These are phyloP conservation scores for Hippolais icterina DNA, from an alignment of 2,113 vertebrate genomes.

Conservation along the genomic window DNA sequence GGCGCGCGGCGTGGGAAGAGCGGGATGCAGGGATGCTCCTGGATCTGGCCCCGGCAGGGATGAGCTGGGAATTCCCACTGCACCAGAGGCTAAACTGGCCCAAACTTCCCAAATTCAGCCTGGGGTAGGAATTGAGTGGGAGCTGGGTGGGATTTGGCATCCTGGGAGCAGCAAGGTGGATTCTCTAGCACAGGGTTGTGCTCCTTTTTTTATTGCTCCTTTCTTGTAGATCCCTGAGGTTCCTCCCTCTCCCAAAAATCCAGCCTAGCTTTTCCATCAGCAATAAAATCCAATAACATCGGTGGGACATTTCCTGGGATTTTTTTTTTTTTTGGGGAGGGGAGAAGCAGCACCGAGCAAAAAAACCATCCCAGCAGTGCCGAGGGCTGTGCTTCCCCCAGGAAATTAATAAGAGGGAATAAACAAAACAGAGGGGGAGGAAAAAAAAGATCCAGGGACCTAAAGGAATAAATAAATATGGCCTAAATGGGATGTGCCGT, in stretches of 20 bases:
- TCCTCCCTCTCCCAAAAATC: not conserved
- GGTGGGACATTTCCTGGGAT: not conserved
- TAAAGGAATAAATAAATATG: constrained; percentile 38
- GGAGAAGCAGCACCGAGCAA: not conserved
- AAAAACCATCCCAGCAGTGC: not conserved
- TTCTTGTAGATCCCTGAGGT: not conserved
- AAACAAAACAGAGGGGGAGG: not conserved
- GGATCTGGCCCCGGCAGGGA: fast-evolving
- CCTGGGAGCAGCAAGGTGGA: not conserved
- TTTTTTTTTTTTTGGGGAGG: fast-evolving
- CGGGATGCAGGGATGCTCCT: not conserved
- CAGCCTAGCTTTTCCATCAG: not conserved
- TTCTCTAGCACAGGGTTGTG: not conserved
- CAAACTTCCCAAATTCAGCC: not conserved
- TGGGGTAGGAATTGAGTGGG: fast-evolving
- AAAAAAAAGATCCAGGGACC: not conserved
- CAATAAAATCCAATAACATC: not conserved
- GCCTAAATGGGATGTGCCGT: not conserved
- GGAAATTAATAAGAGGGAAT: not conserved
- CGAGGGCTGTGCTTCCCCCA: not conserved
- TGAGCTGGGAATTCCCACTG: not conserved
- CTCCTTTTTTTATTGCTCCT: not conserved
- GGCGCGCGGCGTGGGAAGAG: not conserved
- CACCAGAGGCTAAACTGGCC: not conserved
- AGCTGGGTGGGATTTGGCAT: not conserved